Evolutionary conservation across 2,888 invertebrate genomes (phyloP), one percentile per base, ranked within the genome.

Genomic region (Monopis laevigella): DNA sequence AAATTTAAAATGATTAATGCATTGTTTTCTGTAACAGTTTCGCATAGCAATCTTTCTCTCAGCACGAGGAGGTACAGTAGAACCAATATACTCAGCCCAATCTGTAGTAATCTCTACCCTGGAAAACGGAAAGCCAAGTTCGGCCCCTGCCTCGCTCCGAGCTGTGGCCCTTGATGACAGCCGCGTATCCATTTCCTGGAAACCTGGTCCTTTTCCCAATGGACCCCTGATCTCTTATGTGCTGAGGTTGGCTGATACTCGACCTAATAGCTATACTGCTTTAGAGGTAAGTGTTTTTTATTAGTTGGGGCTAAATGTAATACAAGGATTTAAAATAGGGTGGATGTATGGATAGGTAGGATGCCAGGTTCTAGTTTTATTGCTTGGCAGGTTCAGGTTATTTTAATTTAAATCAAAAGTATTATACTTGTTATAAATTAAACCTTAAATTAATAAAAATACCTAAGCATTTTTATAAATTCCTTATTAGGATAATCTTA

Each of bases 141-240:
- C 91, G 0, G 84, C 89, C 16, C 92, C 94, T 4, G 75, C 84
- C 45, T 86, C 92, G 48, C 85, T 92, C 50, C 84, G 88, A 50
- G 88, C 90, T 13, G 86, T 90, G 43, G 86, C 93, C 2, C 86
- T 93, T 42, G 93, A 95, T 67, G 85, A 90, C 39, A 87, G 88
- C 51, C 86, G 93, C 51, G 88, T 96, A 46, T 92, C 92, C 48
- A 86, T 96, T 45, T 90, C 90, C 53, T 96, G 96, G 96, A 88
- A 88, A 63, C 89, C 92, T 11, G 95, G 96, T 11, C 85, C 86
- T 41, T 93, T 91, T 61, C 89, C 90, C 40, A 94, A 94, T 67
- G 96, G 93, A 48, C 93, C 93, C 28, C 84, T 96, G 53, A 86
- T 92, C 46, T 92, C 93, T 49, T 96, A 94, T 74, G 89, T 90